phyloP scores from a whole-genome alignment of 2,888 invertebrate species.

The Patella caerulea region DNA sequence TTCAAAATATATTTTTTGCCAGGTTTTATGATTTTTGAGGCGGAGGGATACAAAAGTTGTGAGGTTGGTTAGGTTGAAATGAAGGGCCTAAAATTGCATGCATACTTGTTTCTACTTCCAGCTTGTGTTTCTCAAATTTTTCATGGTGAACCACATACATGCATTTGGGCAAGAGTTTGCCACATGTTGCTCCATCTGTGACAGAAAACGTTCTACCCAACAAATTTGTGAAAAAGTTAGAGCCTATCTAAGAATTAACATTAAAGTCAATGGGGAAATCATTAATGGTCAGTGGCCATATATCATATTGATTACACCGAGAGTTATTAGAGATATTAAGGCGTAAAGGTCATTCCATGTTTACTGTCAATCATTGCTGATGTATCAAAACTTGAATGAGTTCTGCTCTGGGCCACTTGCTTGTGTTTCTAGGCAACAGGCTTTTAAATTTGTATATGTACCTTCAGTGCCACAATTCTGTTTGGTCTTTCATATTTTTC shows the following conservation, averaged over 20 bases:
- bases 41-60: too few relatives aligned
- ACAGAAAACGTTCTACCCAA: too few relatives aligned
- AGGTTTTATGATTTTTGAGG: too few relatives aligned
- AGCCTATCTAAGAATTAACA: not conserved
- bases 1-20: too few relatives aligned
- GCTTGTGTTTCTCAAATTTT: too few relatives aligned
- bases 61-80: too few relatives aligned
- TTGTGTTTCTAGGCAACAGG: constrained; percentile 20
- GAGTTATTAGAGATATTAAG: constrained; percentile 3
- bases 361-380: constrained; percentile 23
- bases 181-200: too few relatives aligned
- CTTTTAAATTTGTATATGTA: constrained; percentile 27
- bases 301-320: constrained; percentile 16
- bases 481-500: constrained; percentile 24
- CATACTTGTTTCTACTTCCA: too few relatives aligned
- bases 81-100: too few relatives aligned
- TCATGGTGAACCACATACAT: too few relatives aligned
- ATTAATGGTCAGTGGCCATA: not conserved
- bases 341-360: constrained; percentile 20
- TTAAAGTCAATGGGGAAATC: not conserved
- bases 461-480: constrained; percentile 13
- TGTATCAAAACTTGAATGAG: constrained; percentile 24
- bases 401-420: constrained; percentile 16
- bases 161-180: too few relatives aligned
- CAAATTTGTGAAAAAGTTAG: not conserved